Evolutionary conservation across 1,140 invertebrate genomes (phyloP), one percentile per base, ranked within the genome.

Genomic region (Pseudomyrmex cubaensis): DNA sequence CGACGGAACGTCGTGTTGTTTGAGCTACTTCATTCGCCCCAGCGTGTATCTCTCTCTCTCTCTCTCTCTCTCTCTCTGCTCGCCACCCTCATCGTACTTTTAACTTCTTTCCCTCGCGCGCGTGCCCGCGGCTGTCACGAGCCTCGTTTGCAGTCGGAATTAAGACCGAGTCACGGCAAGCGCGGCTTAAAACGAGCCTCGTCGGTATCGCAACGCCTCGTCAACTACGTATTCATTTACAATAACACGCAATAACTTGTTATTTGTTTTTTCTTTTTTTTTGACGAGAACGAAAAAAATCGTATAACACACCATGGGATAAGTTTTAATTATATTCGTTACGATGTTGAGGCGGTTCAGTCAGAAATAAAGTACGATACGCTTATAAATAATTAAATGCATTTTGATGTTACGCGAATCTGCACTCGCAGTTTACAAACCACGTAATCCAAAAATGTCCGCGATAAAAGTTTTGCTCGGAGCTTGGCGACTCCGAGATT

Each of bases 141-240:
- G 74, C 44, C 74, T 44, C 46, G 22, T 85, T 85, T 80, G 72
- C 75, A 72, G 50, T 46, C 15, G 48, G 59, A 86, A 85, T 75
- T 85, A 85, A 84, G 73, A 78, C 67, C 56, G 25, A 76, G 57
- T 64, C 52, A 48, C 48, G 13, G 35, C 48, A 78, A 62, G 54
- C 48, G 22, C 15, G 5, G 22, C 20, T 56, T 59, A 10, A 72
- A 78, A 69, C 13, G 66, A 57, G 22, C 15, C 22, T 17, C 54
- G 46, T 59, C 56, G 44, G 7, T 61, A 61, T 13, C 35, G 35
- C 35, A 35, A 80, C 56, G 56, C 44, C 66, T 80, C 76, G 54
- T 78, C 76, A 78, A 46, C 20, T 54, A 10, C 20, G 35, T 77
- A 67, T 69, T 78, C 75, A 59, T 57, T 44, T 57, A 50, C 35